Evolutionary conservation across 2,888 invertebrate species (phyloP).

Genomic region (Strigamia transsilvanica): DNA sequence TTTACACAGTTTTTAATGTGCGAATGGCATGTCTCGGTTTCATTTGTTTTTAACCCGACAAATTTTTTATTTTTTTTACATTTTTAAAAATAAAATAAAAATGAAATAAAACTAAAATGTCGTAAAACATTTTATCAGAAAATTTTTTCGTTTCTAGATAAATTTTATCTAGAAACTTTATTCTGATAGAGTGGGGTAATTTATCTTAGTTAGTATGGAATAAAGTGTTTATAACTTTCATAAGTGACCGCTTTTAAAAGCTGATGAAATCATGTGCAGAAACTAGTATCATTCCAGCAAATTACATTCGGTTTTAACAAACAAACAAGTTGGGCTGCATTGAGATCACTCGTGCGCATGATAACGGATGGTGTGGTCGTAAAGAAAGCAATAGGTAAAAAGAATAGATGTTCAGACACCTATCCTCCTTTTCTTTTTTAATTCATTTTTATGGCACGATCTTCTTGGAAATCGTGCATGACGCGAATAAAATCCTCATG

Average conservation of each 20-base stretch:
- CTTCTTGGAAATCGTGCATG: neutral
- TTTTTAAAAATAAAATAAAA: too few relatives aligned
- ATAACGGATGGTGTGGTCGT: slow-evolving; percentile 34
- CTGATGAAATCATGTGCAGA: neutral
- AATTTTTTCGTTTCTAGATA: too few relatives aligned
- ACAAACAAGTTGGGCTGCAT: neutral
- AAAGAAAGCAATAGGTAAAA: slow-evolving; percentile 12
- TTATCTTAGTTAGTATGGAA: neutral
- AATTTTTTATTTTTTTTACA: too few relatives aligned
- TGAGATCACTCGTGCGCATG: slow-evolving; percentile 11
- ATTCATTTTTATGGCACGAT: neutral
- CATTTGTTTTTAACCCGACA: too few relatives aligned
- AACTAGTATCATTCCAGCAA: neutral
- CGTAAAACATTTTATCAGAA: too few relatives aligned
- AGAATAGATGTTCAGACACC: neutral
- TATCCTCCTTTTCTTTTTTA: neutral
- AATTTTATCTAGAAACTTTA: neutral
- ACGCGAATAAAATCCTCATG: neutral
- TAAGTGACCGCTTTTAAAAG: neutral
- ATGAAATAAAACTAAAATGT: too few relatives aligned
- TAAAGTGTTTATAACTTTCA: neutral
- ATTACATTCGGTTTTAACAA: neutral
- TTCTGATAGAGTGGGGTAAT: neutral
- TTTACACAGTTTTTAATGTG: too few relatives aligned
- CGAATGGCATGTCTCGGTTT: too few relatives aligned